These are phyloP conservation scores for Castor canadensis DNA, from an alignment of 2,113 vertebrate species.

Conservation along the genomic window DNA sequence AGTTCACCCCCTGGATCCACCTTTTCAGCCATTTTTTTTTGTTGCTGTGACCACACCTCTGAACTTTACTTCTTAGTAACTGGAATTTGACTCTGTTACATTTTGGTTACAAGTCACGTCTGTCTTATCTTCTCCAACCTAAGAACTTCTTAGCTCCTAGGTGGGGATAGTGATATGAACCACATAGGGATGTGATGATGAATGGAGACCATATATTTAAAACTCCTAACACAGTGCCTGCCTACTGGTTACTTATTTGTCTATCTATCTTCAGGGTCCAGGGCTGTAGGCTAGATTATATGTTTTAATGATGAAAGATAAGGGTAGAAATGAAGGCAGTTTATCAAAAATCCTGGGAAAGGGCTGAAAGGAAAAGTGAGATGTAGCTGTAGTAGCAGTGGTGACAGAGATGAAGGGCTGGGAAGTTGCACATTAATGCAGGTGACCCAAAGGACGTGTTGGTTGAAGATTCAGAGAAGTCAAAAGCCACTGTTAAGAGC, in stretches of 20 bases:
- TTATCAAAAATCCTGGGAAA: background rate
- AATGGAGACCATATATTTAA: background rate
- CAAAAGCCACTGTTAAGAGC: background rate
- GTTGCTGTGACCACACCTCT: background rate
- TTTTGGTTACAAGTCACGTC: background rate
- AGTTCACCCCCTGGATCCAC: too few species aligned
- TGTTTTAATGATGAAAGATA: background rate
- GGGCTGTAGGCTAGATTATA: background rate
- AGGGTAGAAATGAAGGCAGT: background rate
- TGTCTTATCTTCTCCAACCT: background rate
- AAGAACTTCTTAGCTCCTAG: background rate
- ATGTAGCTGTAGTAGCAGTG: fast-evolving
- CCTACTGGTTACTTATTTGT: background rate
- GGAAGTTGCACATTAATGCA: too few species aligned
- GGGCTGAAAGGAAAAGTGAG: background rate
- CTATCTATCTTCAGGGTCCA: background rate
- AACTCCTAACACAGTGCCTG: background rate
- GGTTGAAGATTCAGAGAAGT: background rate
- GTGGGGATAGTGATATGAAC: background rate
- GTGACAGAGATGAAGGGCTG: background rate
- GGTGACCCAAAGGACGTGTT: fast-evolving
- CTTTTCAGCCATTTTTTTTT: too few species aligned
- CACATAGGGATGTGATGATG: background rate
- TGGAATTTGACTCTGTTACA: background rate
- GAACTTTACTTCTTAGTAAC: background rate